Evolutionary conservation across 2,113 vertebrate genomes (phyloP).

Genomic region (Cheirogaleus medius): DNA sequence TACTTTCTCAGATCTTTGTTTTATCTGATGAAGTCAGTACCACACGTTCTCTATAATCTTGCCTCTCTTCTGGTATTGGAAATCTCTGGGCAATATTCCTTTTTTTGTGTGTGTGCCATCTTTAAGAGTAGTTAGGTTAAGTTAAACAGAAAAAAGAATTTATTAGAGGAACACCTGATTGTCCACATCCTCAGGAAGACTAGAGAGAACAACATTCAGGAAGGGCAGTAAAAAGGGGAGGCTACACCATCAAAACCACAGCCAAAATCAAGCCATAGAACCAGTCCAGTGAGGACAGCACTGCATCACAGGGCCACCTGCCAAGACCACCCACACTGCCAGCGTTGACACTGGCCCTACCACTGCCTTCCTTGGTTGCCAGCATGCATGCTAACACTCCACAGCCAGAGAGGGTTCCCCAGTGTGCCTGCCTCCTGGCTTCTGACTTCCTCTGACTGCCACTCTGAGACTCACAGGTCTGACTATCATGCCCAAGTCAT

Average conservation of each 20-base stretch:
- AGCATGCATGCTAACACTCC: neutral
- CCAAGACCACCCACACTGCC: accelerated
- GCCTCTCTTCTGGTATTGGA: neutral
- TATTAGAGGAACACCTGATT: neutral
- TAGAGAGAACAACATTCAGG: neutral
- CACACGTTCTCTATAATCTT: neutral
- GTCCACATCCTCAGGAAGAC: neutral
- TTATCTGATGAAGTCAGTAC: neutral
- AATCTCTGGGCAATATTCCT: neutral
- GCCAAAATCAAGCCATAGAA: neutral
- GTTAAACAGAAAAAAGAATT: neutral
- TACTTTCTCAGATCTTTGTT: neutral
- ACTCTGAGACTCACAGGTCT: neutral
- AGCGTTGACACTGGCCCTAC: neutral
- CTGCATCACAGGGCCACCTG: neutral
- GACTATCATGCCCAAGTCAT: neutral
- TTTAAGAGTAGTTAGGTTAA: neutral
- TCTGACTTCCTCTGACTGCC: neutral
- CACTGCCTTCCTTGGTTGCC: neutral
- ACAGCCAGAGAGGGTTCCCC: neutral
- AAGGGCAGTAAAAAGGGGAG: neutral
- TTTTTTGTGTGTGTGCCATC: neutral
- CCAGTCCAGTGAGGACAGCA: neutral
- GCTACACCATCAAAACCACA: neutral
- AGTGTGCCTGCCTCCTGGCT: neutral